A percentile compares a stretch with the other conserved stretches of the same genome.
Conservation (phyloP, 2,888 invertebrate genomes). For the Lasius platythorax region DNA sequence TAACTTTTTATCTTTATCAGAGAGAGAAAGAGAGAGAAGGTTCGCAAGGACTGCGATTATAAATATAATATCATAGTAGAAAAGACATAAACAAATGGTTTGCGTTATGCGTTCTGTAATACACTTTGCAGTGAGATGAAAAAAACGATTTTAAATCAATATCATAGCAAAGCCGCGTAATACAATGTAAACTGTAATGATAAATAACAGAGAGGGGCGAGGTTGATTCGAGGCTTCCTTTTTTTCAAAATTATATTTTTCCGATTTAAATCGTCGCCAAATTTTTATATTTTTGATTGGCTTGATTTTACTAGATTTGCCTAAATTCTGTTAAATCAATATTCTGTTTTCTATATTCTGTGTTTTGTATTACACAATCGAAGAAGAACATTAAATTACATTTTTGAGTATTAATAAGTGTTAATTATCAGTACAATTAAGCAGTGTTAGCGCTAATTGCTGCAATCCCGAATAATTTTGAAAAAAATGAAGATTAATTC, state of each 20-base stretch:
- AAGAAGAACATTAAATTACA: not conserved
- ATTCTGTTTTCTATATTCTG: not conserved
- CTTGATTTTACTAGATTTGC: not conserved
- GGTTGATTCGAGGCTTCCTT: not conserved
- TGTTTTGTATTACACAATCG: not conserved
- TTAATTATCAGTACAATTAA: slow-evolving; percentile 2
- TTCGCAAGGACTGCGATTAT: not conserved
- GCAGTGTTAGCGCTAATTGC: not conserved
- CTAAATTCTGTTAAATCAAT: not conserved
- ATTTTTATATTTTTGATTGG: not conserved
- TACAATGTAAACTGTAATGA: not conserved
- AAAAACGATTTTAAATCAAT: slow-evolving; percentile 1
- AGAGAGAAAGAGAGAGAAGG: not conserved
- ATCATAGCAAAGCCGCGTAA: not conserved
- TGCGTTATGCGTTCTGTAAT: not conserved
- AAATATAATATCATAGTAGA: not conserved
- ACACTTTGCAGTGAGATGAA: not conserved
- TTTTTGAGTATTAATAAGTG: slow-evolving; percentile 1
- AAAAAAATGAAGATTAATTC: not conserved
- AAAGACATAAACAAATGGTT: not conserved
- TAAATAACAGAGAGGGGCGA: not conserved
- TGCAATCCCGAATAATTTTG: not conserved
- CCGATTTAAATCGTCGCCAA: not conserved
- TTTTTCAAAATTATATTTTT: slow-evolving; percentile 4
- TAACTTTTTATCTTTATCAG: not conserved